A percentile compares a stretch with the other conserved stretches of the same genome.
phyloP scores from a whole-genome alignment of 2,113 vertebrate species.

The Centrocercus urophasianus region DNA sequence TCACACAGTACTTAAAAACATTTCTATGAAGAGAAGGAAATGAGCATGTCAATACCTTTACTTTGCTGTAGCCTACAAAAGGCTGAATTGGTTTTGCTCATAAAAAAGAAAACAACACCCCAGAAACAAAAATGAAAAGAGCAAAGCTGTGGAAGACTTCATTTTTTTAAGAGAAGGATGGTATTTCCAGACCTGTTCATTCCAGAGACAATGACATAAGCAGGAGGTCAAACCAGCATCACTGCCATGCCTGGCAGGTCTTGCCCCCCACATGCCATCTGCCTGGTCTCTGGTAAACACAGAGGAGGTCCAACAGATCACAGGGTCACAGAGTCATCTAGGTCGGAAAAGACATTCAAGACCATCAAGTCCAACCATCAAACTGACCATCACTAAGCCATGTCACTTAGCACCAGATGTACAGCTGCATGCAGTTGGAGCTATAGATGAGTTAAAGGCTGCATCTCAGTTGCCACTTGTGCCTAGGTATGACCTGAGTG shows the following conservation, averaged over 20 bases:
- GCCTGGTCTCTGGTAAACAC: not conserved
- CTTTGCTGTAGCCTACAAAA: not conserved
- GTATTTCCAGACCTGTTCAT: not conserved
- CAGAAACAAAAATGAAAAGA: not conserved
- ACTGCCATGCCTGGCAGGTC: accelerated
- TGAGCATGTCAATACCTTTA: not conserved
- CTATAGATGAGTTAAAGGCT: not conserved
- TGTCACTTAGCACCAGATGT: not conserved
- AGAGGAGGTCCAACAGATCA: not conserved
- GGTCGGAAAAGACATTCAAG: not conserved
- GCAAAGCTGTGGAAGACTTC: not conserved
- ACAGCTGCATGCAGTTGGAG: not conserved
- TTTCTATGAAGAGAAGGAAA: constrained; percentile 15
- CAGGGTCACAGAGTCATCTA: not conserved
- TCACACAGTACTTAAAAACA: not conserved
- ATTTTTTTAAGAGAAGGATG: not conserved
- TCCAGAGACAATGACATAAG: not conserved
- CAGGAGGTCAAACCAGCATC: not conserved
- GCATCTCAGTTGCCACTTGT: not conserved
- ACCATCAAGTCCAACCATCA: not conserved
- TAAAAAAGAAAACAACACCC: not conserved
- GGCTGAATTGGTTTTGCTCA: not conserved
- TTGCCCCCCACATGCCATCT: not conserved
- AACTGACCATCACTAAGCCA: not conserved
- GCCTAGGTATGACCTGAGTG: not conserved